These are phyloP conservation scores for Cerastoderma edule DNA, from an alignment of 2,888 invertebrate species.

Conservation along the genomic window DNA sequence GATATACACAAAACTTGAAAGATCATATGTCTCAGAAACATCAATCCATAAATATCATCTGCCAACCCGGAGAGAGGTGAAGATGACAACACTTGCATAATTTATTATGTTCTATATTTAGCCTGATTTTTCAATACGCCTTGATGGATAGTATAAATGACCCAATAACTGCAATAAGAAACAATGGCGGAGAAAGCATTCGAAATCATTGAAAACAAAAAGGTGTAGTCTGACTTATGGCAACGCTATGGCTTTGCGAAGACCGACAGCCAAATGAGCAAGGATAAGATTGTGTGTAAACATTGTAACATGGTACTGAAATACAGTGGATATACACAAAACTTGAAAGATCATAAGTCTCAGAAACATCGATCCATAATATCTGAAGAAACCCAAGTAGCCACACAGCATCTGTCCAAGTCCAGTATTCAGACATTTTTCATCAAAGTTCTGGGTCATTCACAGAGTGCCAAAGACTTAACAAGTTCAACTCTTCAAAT, in stretches of 20 bases:
- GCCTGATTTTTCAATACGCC: too few species aligned
- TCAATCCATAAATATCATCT: neutral
- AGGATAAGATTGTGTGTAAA: neutral
- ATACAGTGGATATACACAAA: slow-evolving; percentile 30
- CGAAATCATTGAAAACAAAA: slow-evolving; percentile 27
- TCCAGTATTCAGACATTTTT: slow-evolving; percentile 4
- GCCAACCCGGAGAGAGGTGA: too few species aligned
- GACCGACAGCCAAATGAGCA: neutral
- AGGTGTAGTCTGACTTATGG: slow-evolving; percentile 21
- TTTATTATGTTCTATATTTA: too few species aligned
- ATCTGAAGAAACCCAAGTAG: neutral
- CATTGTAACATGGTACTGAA: neutral
- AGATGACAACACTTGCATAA: too few species aligned
- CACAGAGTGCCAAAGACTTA: slow-evolving; percentile 22
- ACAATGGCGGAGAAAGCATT: neutral
- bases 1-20: slow-evolving; percentile 30
- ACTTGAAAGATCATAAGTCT: slow-evolving; percentile 20
- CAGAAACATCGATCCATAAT: neutral
- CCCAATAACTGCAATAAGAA: too few species aligned
- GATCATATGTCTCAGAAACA: slow-evolving; percentile 20
- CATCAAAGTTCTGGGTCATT: slow-evolving; percentile 12
- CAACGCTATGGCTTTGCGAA: slow-evolving; percentile 21
- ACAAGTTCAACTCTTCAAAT: slow-evolving; percentile 17
- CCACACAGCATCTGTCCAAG: too few species aligned
- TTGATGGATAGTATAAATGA: too few species aligned